Base-by-base conservation (phyloP, 2,797 vertebrate genomes). In the Melanotaenia nigrans region DNA sequence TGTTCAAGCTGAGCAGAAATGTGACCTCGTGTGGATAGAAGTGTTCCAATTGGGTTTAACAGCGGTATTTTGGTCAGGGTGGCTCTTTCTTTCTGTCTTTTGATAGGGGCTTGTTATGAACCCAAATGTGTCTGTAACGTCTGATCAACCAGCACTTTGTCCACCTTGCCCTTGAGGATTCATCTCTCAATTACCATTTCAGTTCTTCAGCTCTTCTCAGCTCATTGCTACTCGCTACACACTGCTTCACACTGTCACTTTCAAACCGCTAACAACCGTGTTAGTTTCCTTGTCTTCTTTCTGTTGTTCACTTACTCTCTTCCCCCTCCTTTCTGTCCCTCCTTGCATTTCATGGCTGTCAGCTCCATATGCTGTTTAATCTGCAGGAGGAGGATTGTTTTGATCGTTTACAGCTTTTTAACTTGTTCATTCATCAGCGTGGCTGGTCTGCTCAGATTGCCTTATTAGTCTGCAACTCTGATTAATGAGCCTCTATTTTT, bases 21-120 rank as follows among this genome's bases (percentile, higher is more conserved):
- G 68, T 73, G 84, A 90, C 87, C 89, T 82, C 79, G 82, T 83
- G 84, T 84, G 83, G 77, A 88, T 59, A 81, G 84, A 84, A 85
- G 85, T 78, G 81, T 85, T 91, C 78, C 85, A 90, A 75, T 90
- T 83, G 73, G 70, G 67, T 87, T 81, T 81, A 76, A 68, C 71
- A 74, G 76, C 86, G 83, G 90, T 92, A 86, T 92, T 93, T 86
- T 83, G 84, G 86, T 90, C 77, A 77, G 42, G 82, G 81, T 83
- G 86, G 85, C 20, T 90, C 85, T 83, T 87, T 61, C 60, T 55
- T 56, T 66, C 32, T 40, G 40, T 73, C 36, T 30, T 32, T 78
- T 28, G 53, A 64, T 42, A 24, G 30, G 47, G 57, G 68, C 65
- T 9, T 74, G 68, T 49, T 71, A 58, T 49, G 32, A 58, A 55